phyloP scores from a whole-genome alignment of 2,113 vertebrate species.

The Daubentonia madagascariensis region DNA sequence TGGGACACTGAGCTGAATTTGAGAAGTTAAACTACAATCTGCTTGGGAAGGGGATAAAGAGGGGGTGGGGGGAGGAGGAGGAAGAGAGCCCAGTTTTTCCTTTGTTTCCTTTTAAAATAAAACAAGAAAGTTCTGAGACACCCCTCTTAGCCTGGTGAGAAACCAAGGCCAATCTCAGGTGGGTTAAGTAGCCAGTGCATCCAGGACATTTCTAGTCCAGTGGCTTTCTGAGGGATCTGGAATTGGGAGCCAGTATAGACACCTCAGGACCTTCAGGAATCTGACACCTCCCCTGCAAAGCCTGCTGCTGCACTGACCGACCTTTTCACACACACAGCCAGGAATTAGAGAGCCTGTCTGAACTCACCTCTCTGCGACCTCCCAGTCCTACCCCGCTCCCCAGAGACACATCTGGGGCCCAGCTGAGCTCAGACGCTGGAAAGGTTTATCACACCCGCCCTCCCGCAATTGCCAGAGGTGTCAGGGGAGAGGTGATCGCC shows the following conservation, averaged over 20 bases:
- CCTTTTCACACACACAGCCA: neutral
- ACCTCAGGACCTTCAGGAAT: neutral
- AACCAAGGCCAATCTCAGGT: neutral
- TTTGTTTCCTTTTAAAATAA: neutral
- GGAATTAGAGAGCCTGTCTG: neutral
- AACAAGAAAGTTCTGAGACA: neutral
- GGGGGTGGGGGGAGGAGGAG: rapidly evolving
- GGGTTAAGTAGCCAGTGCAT: neutral
- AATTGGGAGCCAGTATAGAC: neutral
- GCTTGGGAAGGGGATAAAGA: neutral
- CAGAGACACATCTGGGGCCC: slow-evolving; percentile 54
- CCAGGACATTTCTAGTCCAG: neutral
- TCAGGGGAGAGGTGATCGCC: neutral
- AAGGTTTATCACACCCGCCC: neutral
- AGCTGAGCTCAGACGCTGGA: slow-evolving; percentile 34
- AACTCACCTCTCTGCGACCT: slow-evolving; percentile 6
- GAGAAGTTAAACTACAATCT: neutral
- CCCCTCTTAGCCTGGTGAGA: neutral
- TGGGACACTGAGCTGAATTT: neutral
- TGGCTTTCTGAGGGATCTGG: neutral
- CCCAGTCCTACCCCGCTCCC: neutral
- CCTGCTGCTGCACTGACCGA: neutral
- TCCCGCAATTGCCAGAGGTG: neutral
- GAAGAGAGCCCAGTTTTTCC: neutral
- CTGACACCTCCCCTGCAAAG: neutral